Evolutionary conservation across 2,113 vertebrate species (phyloP).

Genomic region (Oryzias curvinotus): DNA sequence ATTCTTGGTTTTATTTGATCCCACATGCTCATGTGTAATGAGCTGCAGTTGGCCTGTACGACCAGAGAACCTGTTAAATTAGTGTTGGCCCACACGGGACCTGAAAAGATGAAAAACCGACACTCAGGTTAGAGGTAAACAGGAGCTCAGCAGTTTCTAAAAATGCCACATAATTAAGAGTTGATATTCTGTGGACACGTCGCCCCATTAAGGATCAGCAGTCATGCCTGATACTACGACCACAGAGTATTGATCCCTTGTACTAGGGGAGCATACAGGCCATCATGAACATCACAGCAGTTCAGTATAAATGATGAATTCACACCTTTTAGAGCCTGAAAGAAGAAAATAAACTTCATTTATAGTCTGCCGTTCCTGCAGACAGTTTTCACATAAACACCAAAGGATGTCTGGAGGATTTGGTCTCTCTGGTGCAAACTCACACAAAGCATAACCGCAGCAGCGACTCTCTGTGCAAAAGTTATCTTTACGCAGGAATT

Average conservation of each 20-base stretch:
- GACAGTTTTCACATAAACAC: too few relatives aligned
- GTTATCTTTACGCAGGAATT: too few relatives aligned
- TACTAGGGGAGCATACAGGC: neutral
- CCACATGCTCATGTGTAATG: neutral
- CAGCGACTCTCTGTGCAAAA: too few relatives aligned
- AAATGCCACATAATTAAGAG: slow-evolving; percentile 37
- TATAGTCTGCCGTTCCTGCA: too few relatives aligned
- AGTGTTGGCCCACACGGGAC: slow-evolving; percentile 23
- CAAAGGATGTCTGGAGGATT: too few relatives aligned
- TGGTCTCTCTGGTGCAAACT: too few relatives aligned
- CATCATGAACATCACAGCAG: neutral
- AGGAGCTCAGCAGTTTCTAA: slow-evolving; percentile 33
- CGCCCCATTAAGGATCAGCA: slow-evolving; percentile 3
- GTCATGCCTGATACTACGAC: neutral
- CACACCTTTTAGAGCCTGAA: too few relatives aligned
- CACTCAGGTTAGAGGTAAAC: slow-evolving; percentile 11
- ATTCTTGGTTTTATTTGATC: slow-evolving; percentile 11
- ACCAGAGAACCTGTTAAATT: slow-evolving; percentile 30
- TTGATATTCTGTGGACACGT: slow-evolving; percentile 13
- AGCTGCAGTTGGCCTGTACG: slow-evolving; percentile 17
- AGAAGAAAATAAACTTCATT: too few relatives aligned
- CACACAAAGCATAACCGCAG: too few relatives aligned
- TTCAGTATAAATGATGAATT: too few relatives aligned
- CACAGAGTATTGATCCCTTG: neutral
- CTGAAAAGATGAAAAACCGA: slow-evolving; percentile 6